Evolutionary conservation across 2,113 vertebrate genomes (phyloP).

Genomic region (Podarcis muralis): DNA sequence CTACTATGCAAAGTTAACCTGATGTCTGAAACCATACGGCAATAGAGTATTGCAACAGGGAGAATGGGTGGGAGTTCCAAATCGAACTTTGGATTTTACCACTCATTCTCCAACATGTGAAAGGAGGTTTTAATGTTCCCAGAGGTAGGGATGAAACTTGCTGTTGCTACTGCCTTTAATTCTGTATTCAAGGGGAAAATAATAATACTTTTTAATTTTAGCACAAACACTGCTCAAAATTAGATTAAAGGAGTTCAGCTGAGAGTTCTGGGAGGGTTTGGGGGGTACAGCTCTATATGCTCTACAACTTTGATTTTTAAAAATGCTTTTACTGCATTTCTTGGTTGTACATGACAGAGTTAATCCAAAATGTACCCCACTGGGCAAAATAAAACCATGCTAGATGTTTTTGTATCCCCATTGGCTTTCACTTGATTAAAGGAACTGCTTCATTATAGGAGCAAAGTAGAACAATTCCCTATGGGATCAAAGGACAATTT

Average conservation of each 20-base stretch:
- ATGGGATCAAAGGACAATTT: conserved; percentile 40
- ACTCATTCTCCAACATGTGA: not conserved
- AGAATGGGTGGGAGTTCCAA: not conserved
- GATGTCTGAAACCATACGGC: not conserved
- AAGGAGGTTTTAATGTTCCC: not conserved
- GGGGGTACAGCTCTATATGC: not conserved
- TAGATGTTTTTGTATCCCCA: conserved; percentile 24
- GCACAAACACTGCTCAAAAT: not conserved
- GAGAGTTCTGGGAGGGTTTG: not conserved
- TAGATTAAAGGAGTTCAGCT: not conserved
- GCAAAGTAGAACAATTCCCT: conserved; percentile 61
- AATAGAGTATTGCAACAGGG: not conserved
- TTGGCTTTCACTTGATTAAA: conserved; percentile 68
- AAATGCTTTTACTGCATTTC: conserved; percentile 73
- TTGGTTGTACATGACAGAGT: conserved; percentile 72
- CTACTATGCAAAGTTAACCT: not conserved
- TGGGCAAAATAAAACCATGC: conserved; percentile 63
- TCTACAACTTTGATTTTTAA: conserved; percentile 32
- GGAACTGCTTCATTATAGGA: conserved; percentile 59
- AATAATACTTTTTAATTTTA: not conserved
- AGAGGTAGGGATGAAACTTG: not conserved
- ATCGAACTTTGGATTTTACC: not conserved
- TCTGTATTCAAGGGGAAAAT: not conserved
- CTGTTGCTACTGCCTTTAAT: not conserved
- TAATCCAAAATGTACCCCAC: conserved; percentile 78